Evolutionary conservation across 2,888 invertebrate genomes (phyloP).

Genomic region (Artemia sinica): DNA sequence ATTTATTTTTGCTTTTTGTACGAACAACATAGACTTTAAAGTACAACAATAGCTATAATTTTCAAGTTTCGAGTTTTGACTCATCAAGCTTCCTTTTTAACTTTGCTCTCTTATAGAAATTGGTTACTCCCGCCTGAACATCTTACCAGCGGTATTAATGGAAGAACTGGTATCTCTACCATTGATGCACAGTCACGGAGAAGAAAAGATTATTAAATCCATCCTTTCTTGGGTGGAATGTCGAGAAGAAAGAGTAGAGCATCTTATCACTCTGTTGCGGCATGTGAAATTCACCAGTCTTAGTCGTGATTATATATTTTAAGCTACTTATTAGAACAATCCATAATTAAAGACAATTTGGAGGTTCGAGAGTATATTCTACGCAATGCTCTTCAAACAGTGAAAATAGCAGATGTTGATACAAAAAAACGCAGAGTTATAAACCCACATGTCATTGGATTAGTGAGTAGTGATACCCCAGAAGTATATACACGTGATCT

Average conservation of each 20-base stretch:
- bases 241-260: neutral
- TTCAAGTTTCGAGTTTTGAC: too few species aligned
- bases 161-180: constrained; percentile 8
- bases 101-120: neutral
- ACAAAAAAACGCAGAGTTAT: neutral
- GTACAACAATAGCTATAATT: too few species aligned
- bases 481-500: neutral
- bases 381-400: neutral
- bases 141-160: neutral
- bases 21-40: too few species aligned
- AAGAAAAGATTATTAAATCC: constrained; percentile 11
- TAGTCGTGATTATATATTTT: constrained; percentile 2
- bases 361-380: constrained; percentile 5
- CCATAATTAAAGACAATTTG: constrained; percentile 3
- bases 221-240: constrained; percentile 12
- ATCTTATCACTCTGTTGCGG: neutral
- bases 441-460: neutral
- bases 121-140: neutral
- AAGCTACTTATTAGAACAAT: neutral
- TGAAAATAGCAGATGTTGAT: neutral
- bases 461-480: constrained; percentile 5
- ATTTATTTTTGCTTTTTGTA: too few species aligned
- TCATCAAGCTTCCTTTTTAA: too few species aligned
- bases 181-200: neutral
- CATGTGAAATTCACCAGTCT: constrained; percentile 1